These are phyloP conservation scores for Dendrolimus punctatus DNA, from an alignment of 1,140 invertebrate species.

Conservation along the genomic window DNA sequence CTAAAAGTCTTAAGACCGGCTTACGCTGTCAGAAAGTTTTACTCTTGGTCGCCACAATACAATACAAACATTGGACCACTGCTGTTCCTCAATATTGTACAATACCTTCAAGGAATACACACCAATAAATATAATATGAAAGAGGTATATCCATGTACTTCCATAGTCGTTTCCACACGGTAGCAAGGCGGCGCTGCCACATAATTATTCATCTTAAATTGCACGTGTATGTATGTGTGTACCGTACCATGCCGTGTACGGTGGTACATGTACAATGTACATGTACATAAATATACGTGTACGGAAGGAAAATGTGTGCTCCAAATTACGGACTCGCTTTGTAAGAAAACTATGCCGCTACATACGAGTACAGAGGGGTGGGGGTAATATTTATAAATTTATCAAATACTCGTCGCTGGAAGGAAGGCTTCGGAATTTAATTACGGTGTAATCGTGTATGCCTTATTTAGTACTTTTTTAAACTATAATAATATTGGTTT, in stretches of 20 bases:
- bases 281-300: conserved; percentile 13
- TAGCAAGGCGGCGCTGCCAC: conserved; percentile 56
- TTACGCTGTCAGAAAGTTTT: too few species aligned
- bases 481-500: background rate
- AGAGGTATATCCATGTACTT: conserved; percentile 26
- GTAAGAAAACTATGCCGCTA: conserved; percentile 44
- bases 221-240: conserved; percentile 38
- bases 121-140: background rate
- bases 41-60: too few species aligned
- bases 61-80: too few species aligned
- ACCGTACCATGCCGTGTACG: background rate
- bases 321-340: conserved; percentile 46
- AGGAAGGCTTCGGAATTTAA: conserved; percentile 35
- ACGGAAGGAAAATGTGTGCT: conserved; percentile 19
- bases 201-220: conserved; percentile 72
- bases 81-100: too few species aligned
- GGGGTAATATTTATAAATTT: conserved; percentile 63
- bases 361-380: conserved; percentile 7
- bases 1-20: too few species aligned
- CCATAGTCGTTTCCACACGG: conserved; percentile 27
- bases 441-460: conserved; percentile 12
- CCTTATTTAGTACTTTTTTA: too few species aligned
- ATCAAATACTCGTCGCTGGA: conserved; percentile 35
- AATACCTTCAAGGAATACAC: background rate
- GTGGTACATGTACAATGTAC: conserved; percentile 12